These are phyloP conservation scores for Glossosoma conforme DNA, from an alignment of 1,140 invertebrate species.

Conservation along the genomic window DNA sequence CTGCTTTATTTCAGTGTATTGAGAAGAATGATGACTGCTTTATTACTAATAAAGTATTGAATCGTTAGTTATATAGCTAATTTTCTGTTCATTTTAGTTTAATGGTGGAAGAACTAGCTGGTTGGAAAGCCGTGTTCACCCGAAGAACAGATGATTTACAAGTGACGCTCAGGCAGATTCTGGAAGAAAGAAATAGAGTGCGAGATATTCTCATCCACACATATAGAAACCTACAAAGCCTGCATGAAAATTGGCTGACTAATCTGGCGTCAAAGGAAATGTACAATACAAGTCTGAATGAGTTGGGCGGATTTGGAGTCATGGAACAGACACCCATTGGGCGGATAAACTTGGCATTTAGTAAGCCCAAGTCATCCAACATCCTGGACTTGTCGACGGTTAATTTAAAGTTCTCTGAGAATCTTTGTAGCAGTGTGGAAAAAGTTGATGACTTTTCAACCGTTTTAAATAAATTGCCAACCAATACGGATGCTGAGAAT, in stretches of 20 bases:
- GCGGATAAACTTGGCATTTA: slow-evolving; percentile 43
- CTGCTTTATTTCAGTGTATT: slow-evolving; percentile 1
- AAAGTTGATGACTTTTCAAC: slow-evolving; percentile 40
- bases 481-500: slow-evolving; percentile 43
- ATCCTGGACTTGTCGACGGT: slow-evolving; percentile 44
- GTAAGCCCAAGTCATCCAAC: slow-evolving; percentile 44
- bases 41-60: background rate
- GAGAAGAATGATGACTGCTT: too few species aligned
- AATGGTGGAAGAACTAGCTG: slow-evolving; percentile 84
- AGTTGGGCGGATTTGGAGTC: slow-evolving; percentile 33
- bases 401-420: slow-evolving; percentile 47
- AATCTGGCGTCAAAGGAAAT: slow-evolving; percentile 36
- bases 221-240: slow-evolving; percentile 57
- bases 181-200: slow-evolving; percentile 68
- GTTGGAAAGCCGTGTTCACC: slow-evolving; percentile 75
- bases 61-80: background rate
- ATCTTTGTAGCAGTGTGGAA: slow-evolving; percentile 41
- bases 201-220: slow-evolving; percentile 65
- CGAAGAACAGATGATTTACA: slow-evolving; percentile 71
- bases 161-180: slow-evolving; percentile 64
- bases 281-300: slow-evolving; percentile 29
- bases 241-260: slow-evolving; percentile 47
- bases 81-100: slow-evolving; percentile 54
- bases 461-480: slow-evolving; percentile 38
- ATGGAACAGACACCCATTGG: slow-evolving; percentile 42